These are phyloP conservation scores for Hippocampus abdominalis DNA, from an alignment of 2,113 vertebrate species.

Conservation along the genomic window DNA sequence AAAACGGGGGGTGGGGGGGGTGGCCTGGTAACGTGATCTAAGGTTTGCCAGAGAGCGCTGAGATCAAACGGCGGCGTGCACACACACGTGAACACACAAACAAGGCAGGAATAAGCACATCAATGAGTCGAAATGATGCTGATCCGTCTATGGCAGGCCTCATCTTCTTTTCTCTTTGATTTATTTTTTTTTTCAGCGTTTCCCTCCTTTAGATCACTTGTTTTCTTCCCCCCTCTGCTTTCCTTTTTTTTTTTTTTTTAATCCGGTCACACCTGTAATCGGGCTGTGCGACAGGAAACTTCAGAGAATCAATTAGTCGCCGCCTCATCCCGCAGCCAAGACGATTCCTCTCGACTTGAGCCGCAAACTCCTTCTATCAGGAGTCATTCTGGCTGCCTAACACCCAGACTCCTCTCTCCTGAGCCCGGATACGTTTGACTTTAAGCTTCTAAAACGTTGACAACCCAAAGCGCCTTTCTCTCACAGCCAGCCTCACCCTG, in stretches of 20 bases:
- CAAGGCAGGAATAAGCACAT: conserved; percentile 56
- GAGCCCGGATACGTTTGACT: conserved; percentile 81
- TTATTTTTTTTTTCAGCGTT: conserved; percentile 64
- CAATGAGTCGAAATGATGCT: conserved; percentile 54
- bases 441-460: conserved; percentile 80
- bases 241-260: conserved; percentile 71
- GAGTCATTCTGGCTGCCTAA: conserved; percentile 80
- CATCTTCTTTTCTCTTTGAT: conserved; percentile 70
- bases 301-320: conserved; percentile 80
- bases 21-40: conserved; percentile 56
- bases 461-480: conserved; percentile 80
- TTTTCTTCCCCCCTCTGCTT: conserved; percentile 54
- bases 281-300: conserved; percentile 73
- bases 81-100: conserved; percentile 31
- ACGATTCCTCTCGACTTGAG: conserved; percentile 78
- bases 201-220: conserved; percentile 70
- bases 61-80: conserved; percentile 60
- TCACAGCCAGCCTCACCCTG: conserved; percentile 62
- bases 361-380: conserved; percentile 80
- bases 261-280: conserved; percentile 77
- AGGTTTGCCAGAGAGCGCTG: conserved; percentile 58
- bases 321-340: conserved; percentile 75
- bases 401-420: conserved; percentile 78
- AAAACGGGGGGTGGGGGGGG: neutral
- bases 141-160: conserved; percentile 69